These are phyloP conservation scores for Eumeta japonica DNA, from an alignment of 1,140 invertebrate species.

Conservation along the genomic window DNA sequence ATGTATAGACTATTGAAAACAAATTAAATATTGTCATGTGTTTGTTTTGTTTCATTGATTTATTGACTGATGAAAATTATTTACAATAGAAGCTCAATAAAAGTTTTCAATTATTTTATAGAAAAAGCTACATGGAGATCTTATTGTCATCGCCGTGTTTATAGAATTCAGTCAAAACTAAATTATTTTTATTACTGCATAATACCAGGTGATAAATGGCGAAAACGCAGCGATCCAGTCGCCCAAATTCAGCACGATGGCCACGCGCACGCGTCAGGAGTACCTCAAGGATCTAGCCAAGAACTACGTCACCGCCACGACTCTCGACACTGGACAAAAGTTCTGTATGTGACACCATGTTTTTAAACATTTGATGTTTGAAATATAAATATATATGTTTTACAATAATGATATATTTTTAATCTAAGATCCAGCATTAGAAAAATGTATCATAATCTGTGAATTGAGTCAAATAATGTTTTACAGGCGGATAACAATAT, in stretches of 20 bases:
- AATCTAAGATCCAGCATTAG: too few species aligned
- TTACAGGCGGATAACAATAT: too few species aligned
- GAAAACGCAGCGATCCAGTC: slow-evolving; percentile 95
- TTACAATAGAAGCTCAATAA: too few species aligned
- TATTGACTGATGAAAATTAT: too few species aligned
- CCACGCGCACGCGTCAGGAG: slow-evolving; percentile 91
- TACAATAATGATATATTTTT: slow-evolving; percentile 1
- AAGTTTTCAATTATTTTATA: too few species aligned
- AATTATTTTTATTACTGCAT: neutral
- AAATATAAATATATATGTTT: slow-evolving; percentile 6
- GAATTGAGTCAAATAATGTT: too few species aligned
- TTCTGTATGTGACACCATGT: slow-evolving; percentile 71
- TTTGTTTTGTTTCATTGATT: slow-evolving; percentile 1
- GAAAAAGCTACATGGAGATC: too few species aligned
- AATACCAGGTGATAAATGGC: slow-evolving; percentile 76
- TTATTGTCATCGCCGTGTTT: too few species aligned
- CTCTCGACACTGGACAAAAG: slow-evolving; percentile 84
- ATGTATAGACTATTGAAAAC: too few species aligned
- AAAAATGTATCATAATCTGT: too few species aligned
- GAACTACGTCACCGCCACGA: slow-evolving; percentile 80
- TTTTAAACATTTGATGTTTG: too few species aligned
- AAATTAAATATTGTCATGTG: too few species aligned
- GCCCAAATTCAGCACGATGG: slow-evolving; percentile 97
- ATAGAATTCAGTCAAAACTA: neutral
- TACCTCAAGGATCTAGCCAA: slow-evolving; percentile 89